phyloP scores from a whole-genome alignment of 2,113 vertebrate genomes.

The Regulus satrapa region DNA sequence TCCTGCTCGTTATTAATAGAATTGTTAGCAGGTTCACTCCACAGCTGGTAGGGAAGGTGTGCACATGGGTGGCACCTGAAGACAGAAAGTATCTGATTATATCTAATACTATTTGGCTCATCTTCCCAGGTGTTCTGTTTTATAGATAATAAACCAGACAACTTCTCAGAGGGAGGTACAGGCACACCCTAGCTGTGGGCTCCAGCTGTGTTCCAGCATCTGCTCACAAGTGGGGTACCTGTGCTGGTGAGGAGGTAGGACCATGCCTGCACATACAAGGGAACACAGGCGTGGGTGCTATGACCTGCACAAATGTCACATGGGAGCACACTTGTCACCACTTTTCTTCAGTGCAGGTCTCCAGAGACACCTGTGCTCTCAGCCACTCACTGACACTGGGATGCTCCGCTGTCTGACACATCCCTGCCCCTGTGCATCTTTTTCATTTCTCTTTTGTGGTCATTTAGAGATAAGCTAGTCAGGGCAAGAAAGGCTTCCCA shows the following conservation, averaged over 20 bases:
- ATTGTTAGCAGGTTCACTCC: conserved; percentile 60
- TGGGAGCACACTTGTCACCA: background rate
- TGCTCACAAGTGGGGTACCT: background rate
- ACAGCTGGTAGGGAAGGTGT: conserved; percentile 58
- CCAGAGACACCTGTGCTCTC: background rate
- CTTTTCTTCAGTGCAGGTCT: too few relatives aligned
- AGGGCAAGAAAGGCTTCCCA: fast-evolving
- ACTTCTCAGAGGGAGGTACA: conserved; percentile 20
- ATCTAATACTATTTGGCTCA: conserved; percentile 46
- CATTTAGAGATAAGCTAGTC: fast-evolving
- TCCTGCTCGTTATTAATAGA: conserved; percentile 50
- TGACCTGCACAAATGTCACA: background rate
- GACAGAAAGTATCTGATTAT: conserved; percentile 61
- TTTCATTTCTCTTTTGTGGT: background rate
- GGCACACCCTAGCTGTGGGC: conserved; percentile 44
- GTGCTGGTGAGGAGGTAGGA: background rate
- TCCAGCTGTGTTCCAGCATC: background rate
- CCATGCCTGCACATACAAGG: background rate
- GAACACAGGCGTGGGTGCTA: fast-evolving
- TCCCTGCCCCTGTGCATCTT: background rate
- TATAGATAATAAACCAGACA: conserved; percentile 34
- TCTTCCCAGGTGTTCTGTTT: conserved; percentile 48
- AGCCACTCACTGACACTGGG: background rate
- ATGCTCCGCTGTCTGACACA: background rate
- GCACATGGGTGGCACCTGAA: conserved; percentile 64